phyloP scores from a whole-genome alignment of 2,797 vertebrate species.

The Leptodactylus fallax region DNA sequence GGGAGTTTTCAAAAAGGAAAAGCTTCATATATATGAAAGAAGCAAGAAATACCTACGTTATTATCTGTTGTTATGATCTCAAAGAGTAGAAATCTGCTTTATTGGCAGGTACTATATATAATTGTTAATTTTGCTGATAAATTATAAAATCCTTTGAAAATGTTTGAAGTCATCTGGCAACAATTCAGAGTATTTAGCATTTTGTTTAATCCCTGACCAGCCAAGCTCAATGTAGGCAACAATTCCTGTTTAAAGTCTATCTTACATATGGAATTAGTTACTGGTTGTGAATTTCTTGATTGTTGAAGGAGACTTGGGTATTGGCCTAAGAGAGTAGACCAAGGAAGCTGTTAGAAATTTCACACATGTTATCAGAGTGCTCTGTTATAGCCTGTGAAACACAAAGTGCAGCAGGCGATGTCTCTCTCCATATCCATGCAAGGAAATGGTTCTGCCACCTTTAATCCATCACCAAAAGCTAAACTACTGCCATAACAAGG shows the following conservation, averaged over 20 bases:
- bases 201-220: slow-evolving; percentile 13
- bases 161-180: slow-evolving; percentile 39
- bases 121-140: slow-evolving; percentile 19
- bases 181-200: slow-evolving; percentile 43
- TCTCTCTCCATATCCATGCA: slow-evolving; percentile 39
- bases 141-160: slow-evolving; percentile 7
- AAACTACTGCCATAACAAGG: slow-evolving; percentile 61
- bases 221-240: slow-evolving; percentile 5
- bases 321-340: slow-evolving; percentile 31
- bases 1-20: too few species aligned
- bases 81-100: not conserved
- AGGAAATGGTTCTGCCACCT: slow-evolving; percentile 51
- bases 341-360: slow-evolving; percentile 57
- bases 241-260: slow-evolving; percentile 39
- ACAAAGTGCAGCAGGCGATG: slow-evolving; percentile 44
- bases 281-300: slow-evolving; percentile 42
- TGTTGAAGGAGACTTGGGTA: slow-evolving; percentile 47
- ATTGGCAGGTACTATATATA: not conserved
- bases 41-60: too few species aligned
- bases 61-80: too few species aligned
- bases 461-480: slow-evolving; percentile 55
- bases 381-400: slow-evolving; percentile 31
- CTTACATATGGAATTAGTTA: slow-evolving; percentile 61
- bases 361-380: slow-evolving; percentile 41
- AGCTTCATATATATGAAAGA: too few species aligned